Conservation (phyloP, 2,888 invertebrate genomes). For the Philaethria dido region DNA sequence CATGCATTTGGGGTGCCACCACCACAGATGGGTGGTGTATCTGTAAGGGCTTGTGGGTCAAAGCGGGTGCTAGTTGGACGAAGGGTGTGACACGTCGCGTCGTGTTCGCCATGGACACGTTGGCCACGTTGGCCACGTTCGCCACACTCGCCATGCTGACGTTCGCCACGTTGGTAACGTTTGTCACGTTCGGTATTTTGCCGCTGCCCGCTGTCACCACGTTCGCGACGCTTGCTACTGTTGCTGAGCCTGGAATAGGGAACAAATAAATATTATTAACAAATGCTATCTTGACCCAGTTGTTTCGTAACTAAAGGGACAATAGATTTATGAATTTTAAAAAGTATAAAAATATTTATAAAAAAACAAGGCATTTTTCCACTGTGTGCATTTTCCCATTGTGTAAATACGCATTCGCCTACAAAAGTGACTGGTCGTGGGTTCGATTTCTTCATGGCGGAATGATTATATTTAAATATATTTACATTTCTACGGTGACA, state of each 20-base stretch:
- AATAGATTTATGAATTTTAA: too few relatives aligned
- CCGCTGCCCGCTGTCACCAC: background rate
- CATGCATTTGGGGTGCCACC: constrained; percentile 60
- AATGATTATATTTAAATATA: too few relatives aligned
- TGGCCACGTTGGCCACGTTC: constrained; percentile 43
- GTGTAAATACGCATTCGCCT: too few relatives aligned
- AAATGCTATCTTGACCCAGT: too few relatives aligned
- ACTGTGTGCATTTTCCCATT: too few relatives aligned
- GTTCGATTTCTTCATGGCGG: too few relatives aligned
- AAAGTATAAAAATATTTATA: too few relatives aligned
- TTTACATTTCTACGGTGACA: too few relatives aligned
- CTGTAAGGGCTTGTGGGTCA: constrained; percentile 56
- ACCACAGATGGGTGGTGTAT: constrained; percentile 53
- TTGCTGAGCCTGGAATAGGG: constrained; percentile 40
- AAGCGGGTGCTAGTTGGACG: constrained; percentile 57
- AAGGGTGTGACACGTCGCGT: constrained; percentile 53
- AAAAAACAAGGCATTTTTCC: too few relatives aligned
- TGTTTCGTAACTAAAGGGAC: too few relatives aligned
- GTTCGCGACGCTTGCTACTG: constrained; percentile 43
- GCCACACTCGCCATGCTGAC: constrained; percentile 40
- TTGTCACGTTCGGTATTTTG: background rate
- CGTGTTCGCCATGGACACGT: constrained; percentile 49
- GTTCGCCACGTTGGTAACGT: constrained; percentile 43
- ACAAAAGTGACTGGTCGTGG: too few relatives aligned
- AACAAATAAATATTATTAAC: background rate